Evolutionary conservation across 2,113 vertebrate species (phyloP).

Genomic region (Rhynchopsitta pachyrhyncha): DNA sequence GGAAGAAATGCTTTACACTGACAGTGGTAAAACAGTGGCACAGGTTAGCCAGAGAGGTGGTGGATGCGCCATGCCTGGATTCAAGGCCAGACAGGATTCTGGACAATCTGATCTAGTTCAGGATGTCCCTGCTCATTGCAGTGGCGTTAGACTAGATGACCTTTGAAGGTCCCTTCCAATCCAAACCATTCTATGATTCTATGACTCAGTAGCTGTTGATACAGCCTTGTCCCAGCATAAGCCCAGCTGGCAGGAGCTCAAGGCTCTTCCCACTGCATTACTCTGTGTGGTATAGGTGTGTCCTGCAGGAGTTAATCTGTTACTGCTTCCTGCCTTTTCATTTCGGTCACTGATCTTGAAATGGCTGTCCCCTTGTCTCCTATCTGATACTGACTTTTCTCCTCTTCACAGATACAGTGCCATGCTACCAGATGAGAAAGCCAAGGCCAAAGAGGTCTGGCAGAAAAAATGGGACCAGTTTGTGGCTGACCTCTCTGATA

Average conservation of each 20-base stretch:
- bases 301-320: conserved; percentile 21
- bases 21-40: neutral
- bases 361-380: neutral
- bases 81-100: neutral
- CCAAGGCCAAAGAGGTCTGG: conserved; percentile 74
- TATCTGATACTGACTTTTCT: neutral
- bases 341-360: neutral
- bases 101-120: neutral
- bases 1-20: neutral
- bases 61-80: neutral
- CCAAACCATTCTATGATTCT: neutral
- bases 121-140: neutral
- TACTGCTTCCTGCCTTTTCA: conserved; percentile 4
- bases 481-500: conserved; percentile 68
- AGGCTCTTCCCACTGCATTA: neutral
- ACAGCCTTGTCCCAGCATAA: neutral
- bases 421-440: conserved; percentile 70
- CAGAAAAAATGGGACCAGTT: conserved; percentile 84
- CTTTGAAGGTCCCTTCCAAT: neutral
- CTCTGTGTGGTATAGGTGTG: neutral
- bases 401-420: conserved; percentile 82
- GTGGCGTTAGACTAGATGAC: neutral
- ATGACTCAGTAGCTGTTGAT: neutral
- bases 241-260: neutral
- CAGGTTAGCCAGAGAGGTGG: neutral